phyloP scores from a whole-genome alignment of 2,113 vertebrate genomes.

The Salminus brasiliensis region DNA sequence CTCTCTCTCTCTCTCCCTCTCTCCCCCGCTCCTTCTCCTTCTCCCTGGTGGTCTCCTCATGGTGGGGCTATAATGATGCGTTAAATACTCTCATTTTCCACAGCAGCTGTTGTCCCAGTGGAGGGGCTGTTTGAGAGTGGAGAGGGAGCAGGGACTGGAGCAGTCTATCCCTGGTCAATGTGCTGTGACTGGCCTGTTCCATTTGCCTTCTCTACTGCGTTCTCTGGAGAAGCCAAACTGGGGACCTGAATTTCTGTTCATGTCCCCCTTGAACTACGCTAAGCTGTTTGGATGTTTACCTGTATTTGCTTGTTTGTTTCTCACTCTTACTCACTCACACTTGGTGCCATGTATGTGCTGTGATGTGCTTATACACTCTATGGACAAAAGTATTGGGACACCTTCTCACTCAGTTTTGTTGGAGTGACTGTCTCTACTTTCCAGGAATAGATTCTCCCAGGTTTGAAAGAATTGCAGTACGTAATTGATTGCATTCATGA shows the following conservation, averaged over 20 bases:
- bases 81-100: constrained; percentile 63
- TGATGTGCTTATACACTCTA: too few species aligned
- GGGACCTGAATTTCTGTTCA: neutral
- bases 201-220: constrained; percentile 13
- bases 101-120: constrained; percentile 56
- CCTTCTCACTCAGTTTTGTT: too few species aligned
- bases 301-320: neutral
- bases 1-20: neutral
- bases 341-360: too few species aligned
- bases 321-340: too few species aligned
- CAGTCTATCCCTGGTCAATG: constrained; percentile 31
- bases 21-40: neutral
- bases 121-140: constrained; percentile 34
- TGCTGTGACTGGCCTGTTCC: constrained; percentile 39
- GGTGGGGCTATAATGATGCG: constrained; percentile 59
- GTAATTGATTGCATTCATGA: too few species aligned
- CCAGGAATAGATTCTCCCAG: too few species aligned
- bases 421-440: too few species aligned
- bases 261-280: neutral
- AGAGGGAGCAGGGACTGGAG: constrained; percentile 26
- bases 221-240: constrained; percentile 6
- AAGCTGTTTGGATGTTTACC: neutral
- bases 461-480: too few species aligned
- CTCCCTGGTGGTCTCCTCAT: constrained; percentile 40
- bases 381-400: too few species aligned